phyloP scores from a whole-genome alignment of 2,113 vertebrate genomes.

The Nannospalax galili region DNA sequence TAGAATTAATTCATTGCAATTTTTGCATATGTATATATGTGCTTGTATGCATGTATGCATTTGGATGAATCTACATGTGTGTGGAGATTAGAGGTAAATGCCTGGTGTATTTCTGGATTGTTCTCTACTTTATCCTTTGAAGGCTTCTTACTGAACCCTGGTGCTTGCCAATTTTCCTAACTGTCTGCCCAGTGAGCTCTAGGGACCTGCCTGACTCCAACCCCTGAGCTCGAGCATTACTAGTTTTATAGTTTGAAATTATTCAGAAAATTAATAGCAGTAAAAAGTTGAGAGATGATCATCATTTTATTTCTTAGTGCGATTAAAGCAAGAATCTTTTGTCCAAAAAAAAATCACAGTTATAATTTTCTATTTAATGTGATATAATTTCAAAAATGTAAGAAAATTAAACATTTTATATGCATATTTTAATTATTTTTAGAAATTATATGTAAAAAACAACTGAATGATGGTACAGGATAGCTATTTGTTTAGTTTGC shows the following conservation, averaged over 20 bases:
- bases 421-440: slow-evolving; percentile 23
- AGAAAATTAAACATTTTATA: slow-evolving; percentile 21
- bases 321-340: slow-evolving; percentile 38
- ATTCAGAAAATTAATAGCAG: slow-evolving; percentile 58
- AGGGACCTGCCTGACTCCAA: not conserved
- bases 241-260: slow-evolving; percentile 66
- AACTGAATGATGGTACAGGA: not conserved
- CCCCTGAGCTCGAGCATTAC: not conserved
- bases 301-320: slow-evolving; percentile 43
- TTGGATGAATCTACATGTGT: not conserved
- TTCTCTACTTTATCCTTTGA: not conserved
- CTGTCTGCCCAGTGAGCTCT: not conserved
- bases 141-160: not conserved
- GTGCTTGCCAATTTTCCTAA: no score
- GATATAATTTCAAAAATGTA: slow-evolving; percentile 19
- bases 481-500: slow-evolving; percentile 13
- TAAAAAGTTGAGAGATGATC: slow-evolving; percentile 35
- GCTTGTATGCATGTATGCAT: not conserved
- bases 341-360: slow-evolving; percentile 1
- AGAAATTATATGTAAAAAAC: slow-evolving; percentile 47
- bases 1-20: slow-evolving; percentile 51
- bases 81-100: not conserved
- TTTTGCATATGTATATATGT: not conserved
- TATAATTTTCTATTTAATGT: slow-evolving; percentile 41
- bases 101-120: not conserved